These are phyloP conservation scores for Cheilosia scutellata DNA, from an alignment of 2,888 invertebrate genomes.

Conservation along the genomic window DNA sequence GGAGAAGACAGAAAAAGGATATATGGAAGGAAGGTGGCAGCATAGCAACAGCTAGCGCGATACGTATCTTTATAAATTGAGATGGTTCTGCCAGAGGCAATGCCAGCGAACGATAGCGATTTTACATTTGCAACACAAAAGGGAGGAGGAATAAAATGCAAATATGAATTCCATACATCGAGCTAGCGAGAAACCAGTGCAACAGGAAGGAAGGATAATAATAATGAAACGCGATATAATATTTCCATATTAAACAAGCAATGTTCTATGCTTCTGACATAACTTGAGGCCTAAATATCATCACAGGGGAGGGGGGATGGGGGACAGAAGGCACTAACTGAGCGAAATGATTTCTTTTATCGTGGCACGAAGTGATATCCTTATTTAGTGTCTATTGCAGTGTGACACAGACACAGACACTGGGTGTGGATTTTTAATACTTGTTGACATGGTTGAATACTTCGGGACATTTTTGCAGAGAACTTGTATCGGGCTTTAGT, in stretches of 20 bases:
- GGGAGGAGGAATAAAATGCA: constrained; percentile 48
- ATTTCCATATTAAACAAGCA: constrained; percentile 51
- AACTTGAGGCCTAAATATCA: neutral
- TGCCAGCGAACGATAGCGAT: neutral
- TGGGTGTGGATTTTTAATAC: too few relatives aligned
- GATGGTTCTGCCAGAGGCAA: constrained; percentile 6
- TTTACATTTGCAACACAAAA: constrained; percentile 36
- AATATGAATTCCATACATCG: constrained; percentile 7
- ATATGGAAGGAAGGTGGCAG: neutral
- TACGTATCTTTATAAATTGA: constrained; percentile 33
- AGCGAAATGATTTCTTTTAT: constrained; percentile 4
- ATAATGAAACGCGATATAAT: constrained; percentile 42
- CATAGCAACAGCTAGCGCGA: constrained; percentile 34
- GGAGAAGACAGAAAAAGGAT: neutral
- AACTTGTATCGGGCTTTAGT: too few relatives aligned
- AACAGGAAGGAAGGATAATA: constrained; percentile 30
- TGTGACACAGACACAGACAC: neutral
- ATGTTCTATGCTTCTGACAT: constrained; percentile 11
- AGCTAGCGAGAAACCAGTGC: neutral
- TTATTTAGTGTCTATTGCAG: neutral
- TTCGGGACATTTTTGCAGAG: too few relatives aligned
- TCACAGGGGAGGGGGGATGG: neutral
- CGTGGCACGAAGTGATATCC: neutral
- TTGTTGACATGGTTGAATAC: too few relatives aligned
- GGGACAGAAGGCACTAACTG: neutral